phyloP scores from a whole-genome alignment of 2,113 vertebrate species.

The Scatophagus argus region DNA sequence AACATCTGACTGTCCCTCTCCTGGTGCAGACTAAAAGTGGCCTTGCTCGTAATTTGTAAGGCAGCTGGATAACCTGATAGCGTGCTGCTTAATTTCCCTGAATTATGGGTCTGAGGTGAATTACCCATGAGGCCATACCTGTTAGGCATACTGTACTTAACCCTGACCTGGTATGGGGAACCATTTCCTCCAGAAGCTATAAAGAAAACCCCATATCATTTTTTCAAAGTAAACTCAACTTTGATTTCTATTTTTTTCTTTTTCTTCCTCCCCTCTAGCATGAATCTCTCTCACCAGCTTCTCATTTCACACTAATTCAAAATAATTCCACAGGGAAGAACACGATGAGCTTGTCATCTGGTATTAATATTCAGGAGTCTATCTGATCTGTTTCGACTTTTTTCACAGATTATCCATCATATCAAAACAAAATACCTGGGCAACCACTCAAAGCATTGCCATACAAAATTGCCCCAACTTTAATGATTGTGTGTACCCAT shows the following conservation, averaged over 20 bases:
- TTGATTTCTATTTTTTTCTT: neutral
- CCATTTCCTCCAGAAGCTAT: neutral
- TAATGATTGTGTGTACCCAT: neutral
- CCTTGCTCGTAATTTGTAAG: conserved; percentile 24
- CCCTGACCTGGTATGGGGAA: conserved; percentile 2
- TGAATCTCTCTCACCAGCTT: conserved; percentile 5
- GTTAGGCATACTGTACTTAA: conserved; percentile 27
- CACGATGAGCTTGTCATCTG: conserved; percentile 16
- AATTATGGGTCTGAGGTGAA: conserved; percentile 5
- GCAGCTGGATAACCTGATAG: conserved; percentile 18
- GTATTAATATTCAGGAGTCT: conserved; percentile 13
- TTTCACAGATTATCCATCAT: conserved; percentile 6
- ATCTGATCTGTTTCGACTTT: neutral
- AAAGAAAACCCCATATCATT: neutral
- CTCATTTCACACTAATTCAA: conserved; percentile 46
- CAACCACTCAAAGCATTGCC: conserved; percentile 11
- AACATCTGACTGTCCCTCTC: conserved; percentile 84
- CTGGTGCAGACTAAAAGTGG: conserved; percentile 1
- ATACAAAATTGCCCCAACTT: conserved; percentile 1
- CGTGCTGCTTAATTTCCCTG: conserved; percentile 43
- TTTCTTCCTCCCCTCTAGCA: neutral
- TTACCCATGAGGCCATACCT: conserved; percentile 28
- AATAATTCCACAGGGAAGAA: conserved; percentile 32
- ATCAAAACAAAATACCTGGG: conserved; percentile 26
- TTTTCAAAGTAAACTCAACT: conserved; percentile 9